phyloP scores from a whole-genome alignment of 1,140 invertebrate species.

The Drosophila neocordata region DNA sequence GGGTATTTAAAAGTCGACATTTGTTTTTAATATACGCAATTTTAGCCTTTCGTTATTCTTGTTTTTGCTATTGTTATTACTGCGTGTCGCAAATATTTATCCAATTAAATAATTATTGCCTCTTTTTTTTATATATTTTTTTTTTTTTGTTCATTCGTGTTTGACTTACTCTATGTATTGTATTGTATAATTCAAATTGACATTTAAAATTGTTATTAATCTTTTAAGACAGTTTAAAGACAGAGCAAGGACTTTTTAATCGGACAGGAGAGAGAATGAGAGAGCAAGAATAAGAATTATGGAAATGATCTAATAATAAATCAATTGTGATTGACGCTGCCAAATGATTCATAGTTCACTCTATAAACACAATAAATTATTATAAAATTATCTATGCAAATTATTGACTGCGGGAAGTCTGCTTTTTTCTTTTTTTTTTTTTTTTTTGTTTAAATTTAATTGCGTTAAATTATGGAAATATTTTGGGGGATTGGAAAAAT shows the following conservation, averaged over 20 bases:
- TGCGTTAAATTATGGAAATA: constrained; percentile 41
- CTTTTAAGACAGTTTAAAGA: constrained; percentile 56
- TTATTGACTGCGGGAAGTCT: constrained; percentile 13
- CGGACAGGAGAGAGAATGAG: constrained; percentile 13
- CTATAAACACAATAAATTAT: constrained; percentile 23
- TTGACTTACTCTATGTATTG: constrained; percentile 30
- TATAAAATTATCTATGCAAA: constrained; percentile 30
- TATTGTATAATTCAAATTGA: constrained; percentile 36
- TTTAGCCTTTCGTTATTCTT: neutral
- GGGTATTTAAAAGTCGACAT: neutral
- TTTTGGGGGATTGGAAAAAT: constrained; percentile 21
- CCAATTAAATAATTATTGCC: constrained; percentile 72
- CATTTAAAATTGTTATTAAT: constrained; percentile 59
- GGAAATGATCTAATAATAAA: constrained; percentile 23
- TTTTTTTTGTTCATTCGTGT: constrained; percentile 4
- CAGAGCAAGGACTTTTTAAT: constrained; percentile 53
- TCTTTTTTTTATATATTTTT: neutral
- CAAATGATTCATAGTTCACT: neutral
- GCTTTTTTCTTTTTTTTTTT: constrained; percentile 10
- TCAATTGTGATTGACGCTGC: constrained; percentile 9
- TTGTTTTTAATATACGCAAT: neutral
- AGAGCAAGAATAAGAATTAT: constrained; percentile 23
- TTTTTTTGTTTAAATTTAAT: constrained; percentile 38
- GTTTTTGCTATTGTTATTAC: constrained; percentile 9
- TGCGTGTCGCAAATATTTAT: constrained; percentile 76